Conservation (phyloP, 2,888 invertebrate genomes). For the Machimus rusticus region DNA sequence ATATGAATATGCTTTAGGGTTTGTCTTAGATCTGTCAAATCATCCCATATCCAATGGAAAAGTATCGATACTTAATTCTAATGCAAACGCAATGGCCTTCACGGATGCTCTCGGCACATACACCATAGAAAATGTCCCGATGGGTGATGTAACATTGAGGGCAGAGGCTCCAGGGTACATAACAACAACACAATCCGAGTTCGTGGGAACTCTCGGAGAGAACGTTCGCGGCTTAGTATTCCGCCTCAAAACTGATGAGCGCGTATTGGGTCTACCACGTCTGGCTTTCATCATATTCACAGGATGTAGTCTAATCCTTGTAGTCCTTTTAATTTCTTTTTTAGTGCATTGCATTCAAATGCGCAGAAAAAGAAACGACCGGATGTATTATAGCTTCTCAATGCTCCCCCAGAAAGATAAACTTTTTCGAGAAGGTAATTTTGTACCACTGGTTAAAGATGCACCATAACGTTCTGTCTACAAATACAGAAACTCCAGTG, state of each 20-base stretch:
- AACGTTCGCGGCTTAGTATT: slow-evolving; percentile 71
- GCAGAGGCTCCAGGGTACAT: slow-evolving; percentile 70
- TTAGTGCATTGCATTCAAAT: slow-evolving; percentile 57
- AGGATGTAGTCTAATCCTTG: slow-evolving; percentile 64
- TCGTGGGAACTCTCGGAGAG: slow-evolving; percentile 57
- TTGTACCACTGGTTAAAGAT: slow-evolving; percentile 48
- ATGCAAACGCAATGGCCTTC: slow-evolving; percentile 58
- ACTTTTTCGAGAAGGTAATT: slow-evolving; percentile 57
- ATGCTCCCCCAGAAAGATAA: slow-evolving; percentile 60
- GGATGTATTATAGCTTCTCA: slow-evolving; percentile 61
- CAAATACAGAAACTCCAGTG: slow-evolving; percentile 55
- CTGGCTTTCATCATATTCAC: slow-evolving; percentile 77
- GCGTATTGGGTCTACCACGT: slow-evolving; percentile 77
- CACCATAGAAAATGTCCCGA: slow-evolving; percentile 53
- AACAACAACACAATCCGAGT: slow-evolving; percentile 58
- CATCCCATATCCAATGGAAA: slow-evolving; percentile 67
- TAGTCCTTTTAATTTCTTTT: slow-evolving; percentile 55
- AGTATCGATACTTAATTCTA: slow-evolving; percentile 63
- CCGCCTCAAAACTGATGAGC: slow-evolving; percentile 72
- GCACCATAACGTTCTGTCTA: neutral
- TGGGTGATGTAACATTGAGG: slow-evolving; percentile 65
- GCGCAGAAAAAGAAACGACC: slow-evolving; percentile 52
- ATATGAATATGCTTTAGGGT: slow-evolving; percentile 59
- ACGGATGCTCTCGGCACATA: slow-evolving; percentile 58
- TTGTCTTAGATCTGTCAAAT: slow-evolving; percentile 69